Evolutionary conservation across 2,797 vertebrate species (phyloP), one percentile per base, ranked within the genome.

Genomic region (Xenopus petersii): DNA sequence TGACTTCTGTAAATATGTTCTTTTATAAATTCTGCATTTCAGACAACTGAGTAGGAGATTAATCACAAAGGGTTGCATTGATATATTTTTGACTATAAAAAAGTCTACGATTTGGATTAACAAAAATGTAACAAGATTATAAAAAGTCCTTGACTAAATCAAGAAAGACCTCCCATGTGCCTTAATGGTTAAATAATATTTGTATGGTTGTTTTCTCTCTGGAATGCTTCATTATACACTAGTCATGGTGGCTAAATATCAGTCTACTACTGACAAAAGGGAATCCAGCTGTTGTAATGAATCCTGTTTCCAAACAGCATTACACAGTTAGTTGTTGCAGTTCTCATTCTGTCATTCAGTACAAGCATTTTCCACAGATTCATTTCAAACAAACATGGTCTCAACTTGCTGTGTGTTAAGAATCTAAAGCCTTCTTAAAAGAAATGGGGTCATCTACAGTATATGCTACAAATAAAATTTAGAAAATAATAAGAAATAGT

Each of bases 351-450:
- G 80, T 75, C 73, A 75, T 79, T 79, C 17, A 55, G 81, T 74
- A 80, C 58, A 80, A 74, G n/a, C 64, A 74, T 83, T 83, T 82
- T 86, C 82, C 51, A 80, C 69, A 73, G 79, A 70, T 86, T 61
- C 33, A 77, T 67, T 80, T 30, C 9, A 81, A 79, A 63, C 64
- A 74, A 21, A 0, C 76, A 42, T 42, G 74, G 59, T 74, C 42
- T 60, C 4, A 12, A 24, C 16, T 47, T 67, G 47, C 12, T 56
- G 48, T 67, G 48, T 76, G 15, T 60, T 60, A 17, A 60, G 24
- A 58, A 56, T 17, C 17, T 56, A 7, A 17, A 6, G 54, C 54
- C 16, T 55, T 36, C 33, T 55, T 16, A 17, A 56, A 16, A 16
- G 7, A 2, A 56, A 56, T 16, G 54, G 13, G 4, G 54, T 16